Percentiles rank a stretch among this genome's conserved stretches.
These are phyloP conservation scores for Microtus richardsoni DNA, from an alignment of 2,113 vertebrate species.

Conservation along the genomic window DNA sequence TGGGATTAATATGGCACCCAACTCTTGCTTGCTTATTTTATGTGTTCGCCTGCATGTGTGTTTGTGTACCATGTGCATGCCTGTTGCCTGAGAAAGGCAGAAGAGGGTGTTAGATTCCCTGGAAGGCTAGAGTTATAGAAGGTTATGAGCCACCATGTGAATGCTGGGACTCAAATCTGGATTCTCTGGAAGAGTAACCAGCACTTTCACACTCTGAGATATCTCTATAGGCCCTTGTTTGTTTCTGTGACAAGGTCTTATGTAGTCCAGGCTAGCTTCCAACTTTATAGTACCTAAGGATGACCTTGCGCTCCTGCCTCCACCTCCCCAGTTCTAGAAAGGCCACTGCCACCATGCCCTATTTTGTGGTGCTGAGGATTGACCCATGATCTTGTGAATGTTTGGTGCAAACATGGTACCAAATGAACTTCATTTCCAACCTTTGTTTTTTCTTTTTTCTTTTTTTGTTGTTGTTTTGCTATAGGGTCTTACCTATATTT, in stretches of 20 bases:
- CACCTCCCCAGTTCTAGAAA: neutral
- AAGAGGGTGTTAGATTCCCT: neutral
- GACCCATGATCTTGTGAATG: neutral
- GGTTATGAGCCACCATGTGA: neutral
- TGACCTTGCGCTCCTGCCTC: neutral
- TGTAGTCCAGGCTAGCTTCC: neutral
- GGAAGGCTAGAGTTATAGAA: neutral
- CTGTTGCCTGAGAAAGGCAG: neutral
- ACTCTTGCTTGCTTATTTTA: neutral
- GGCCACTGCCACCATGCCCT: neutral
- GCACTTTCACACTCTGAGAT: neutral
- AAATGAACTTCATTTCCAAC: neutral
- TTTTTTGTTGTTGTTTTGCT: neutral
- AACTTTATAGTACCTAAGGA: neutral
- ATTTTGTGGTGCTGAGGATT: neutral
- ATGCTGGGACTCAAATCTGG: neutral
- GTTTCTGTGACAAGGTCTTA: neutral
- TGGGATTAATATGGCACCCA: neutral
- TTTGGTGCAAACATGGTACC: too few species aligned
- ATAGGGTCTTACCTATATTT: neutral
- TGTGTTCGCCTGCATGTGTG: neutral
- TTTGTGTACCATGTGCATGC: neutral
- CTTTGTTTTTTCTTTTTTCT: neutral
- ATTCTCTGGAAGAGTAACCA: neutral
- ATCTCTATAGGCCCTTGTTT: neutral